A percentile compares a stretch with the other conserved stretches of the same genome.
These are phyloP conservation scores for Eleginops maclovinus DNA, from an alignment of 2,113 vertebrate genomes.

Conservation along the genomic window DNA sequence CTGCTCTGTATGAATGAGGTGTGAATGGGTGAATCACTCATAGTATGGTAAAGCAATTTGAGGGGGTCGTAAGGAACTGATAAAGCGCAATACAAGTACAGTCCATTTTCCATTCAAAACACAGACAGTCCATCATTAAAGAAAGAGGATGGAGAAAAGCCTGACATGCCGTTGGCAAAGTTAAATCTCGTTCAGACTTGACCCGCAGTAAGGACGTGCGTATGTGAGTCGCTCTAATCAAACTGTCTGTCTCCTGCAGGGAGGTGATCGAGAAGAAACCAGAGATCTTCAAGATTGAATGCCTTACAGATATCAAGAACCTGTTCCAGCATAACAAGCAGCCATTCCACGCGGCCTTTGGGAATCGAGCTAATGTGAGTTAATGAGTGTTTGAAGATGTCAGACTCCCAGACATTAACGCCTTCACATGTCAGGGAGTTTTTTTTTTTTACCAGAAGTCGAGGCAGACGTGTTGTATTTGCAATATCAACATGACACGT, in stretches of 20 bases:
- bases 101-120: too few relatives aligned
- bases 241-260: constrained; percentile 78
- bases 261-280: constrained; percentile 99
- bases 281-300: constrained; percentile 98
- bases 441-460: constrained; percentile 43
- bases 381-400: constrained; percentile 67
- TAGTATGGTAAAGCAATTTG: too few relatives aligned
- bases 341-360: constrained; percentile 98
- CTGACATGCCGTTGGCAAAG: not conserved
- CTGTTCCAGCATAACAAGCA: constrained; percentile 92
- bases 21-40: too few relatives aligned
- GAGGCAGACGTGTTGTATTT: constrained; percentile 23
- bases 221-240: constrained; percentile 30
- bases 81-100: too few relatives aligned
- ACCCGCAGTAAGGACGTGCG: not conserved
- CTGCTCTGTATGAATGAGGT: too few relatives aligned
- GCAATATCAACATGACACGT: constrained; percentile 24
- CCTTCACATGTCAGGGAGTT: constrained; percentile 14
- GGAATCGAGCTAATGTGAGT: constrained; percentile 93
- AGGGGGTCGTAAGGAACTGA: too few relatives aligned
- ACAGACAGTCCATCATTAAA: too few relatives aligned
- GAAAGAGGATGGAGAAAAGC: not conserved
- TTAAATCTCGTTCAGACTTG: constrained; percentile 6
- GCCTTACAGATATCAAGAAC: constrained; percentile 98
- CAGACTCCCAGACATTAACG: constrained; percentile 43